Percentiles rank a stretch among this genome's conserved stretches.
phyloP scores from a whole-genome alignment of 2,797 vertebrate genomes.

The Octomys mimax region DNA sequence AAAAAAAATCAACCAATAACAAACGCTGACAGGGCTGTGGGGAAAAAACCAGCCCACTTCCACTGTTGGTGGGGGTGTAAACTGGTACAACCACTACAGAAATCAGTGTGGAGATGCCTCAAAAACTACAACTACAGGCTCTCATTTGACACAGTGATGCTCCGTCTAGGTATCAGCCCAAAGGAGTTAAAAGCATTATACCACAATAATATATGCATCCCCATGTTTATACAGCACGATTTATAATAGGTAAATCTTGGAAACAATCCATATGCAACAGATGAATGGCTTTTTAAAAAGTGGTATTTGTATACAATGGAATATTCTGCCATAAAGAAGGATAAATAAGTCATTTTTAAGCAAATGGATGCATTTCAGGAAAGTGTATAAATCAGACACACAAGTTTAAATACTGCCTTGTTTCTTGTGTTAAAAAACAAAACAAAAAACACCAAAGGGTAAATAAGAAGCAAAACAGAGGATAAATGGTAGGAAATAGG shows the following conservation, averaged over 20 bases:
- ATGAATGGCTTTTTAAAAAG: neutral
- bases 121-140: neutral
- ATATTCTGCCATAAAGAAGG: neutral
- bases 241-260: neutral
- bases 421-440: neutral
- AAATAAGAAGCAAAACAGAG: neutral
- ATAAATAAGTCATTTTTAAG: neutral
- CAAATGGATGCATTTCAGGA: neutral
- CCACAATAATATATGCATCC: neutral
- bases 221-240: neutral
- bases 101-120: neutral
- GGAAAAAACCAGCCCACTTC: neutral
- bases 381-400: neutral
- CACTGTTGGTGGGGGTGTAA: neutral
- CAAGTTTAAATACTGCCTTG: neutral
- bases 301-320: neutral
- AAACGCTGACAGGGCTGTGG: neutral
- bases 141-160: neutral
- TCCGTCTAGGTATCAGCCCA: neutral
- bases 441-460: neutral
- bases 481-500: neutral
- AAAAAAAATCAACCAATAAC: neutral
- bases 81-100: neutral
- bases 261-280: neutral
- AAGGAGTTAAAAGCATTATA: neutral